Base-by-base conservation (phyloP, 2,797 vertebrate species). In the Eleutherodactylus coqui region DNA sequence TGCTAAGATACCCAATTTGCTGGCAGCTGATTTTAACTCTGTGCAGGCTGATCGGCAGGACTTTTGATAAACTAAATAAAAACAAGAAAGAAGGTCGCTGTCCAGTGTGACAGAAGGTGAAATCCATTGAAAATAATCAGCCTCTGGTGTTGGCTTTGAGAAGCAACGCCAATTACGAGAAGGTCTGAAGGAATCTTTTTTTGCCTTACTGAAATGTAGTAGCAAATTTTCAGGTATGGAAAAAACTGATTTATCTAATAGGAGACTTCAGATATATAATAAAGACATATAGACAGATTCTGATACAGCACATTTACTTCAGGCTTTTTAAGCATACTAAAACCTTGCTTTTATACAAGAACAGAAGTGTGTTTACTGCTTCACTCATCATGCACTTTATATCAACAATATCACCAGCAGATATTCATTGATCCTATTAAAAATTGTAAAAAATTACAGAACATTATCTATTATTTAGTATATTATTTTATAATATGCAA, bases 1-100 rank as follows among this genome's bases (percentile, higher is more conserved):
- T 91, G 90, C 91, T 93, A 91, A 90, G 92, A 93, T 91, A 93
- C 91, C 90, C 73, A 90, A 73, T 89, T 91, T 91, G 91, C 89
- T 86, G 83, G 87, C 89, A 87, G 78, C 87, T 79, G 27, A 90
- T 91, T 89, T 91, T 91, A 91, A 89, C 64, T 88, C 72, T 88
- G 77, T 87, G 87, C 79, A 90, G 87, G 86, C 53, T 90, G 76
- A 49, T 45, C 85, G 80, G 83, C 29, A 91, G 90, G 89, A 29
- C 58, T 45, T 86, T 88, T 92, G 87, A 91, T 91, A 89, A 80
- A 90, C 85, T 89, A 92, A 91, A 89, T 87, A 93, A 92, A 92
- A 86, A 93, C 89, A 90, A 75, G 88, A 34, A 86, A 88, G 49
- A 19, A 83, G 36, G 49, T 88, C 84, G 89, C 88, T 86, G 90